Evolutionary conservation across 2,888 invertebrate genomes (phyloP).

Genomic region (Lithophane socia): DNA sequence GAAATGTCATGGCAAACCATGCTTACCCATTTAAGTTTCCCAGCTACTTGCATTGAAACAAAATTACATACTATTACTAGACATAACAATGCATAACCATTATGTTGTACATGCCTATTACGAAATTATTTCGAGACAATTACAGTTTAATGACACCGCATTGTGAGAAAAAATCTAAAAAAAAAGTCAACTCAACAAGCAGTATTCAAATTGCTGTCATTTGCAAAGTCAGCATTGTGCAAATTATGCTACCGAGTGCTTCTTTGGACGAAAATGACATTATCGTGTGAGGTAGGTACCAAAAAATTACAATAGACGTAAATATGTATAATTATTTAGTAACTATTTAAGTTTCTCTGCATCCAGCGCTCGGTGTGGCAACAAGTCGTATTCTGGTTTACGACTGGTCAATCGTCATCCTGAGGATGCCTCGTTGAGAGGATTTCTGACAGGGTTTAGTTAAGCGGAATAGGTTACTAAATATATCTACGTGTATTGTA

Average conservation of each 20-base stretch:
- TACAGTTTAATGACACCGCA: slow-evolving; percentile 51
- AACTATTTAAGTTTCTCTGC: no score
- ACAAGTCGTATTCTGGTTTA: no score
- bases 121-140: slow-evolving; percentile 46
- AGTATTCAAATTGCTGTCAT: slow-evolving; percentile 49
- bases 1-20: neutral
- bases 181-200: slow-evolving; percentile 37
- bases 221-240: slow-evolving; percentile 46
- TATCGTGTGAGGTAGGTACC: neutral
- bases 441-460: no score
- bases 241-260: slow-evolving; percentile 44
- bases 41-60: slow-evolving; percentile 19
- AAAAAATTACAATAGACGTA: neutral
- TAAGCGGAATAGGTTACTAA: no score
- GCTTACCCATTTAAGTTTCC: neutral
- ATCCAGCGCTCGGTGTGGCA: no score
- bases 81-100: slow-evolving; percentile 51
- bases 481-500: no score
- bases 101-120: slow-evolving; percentile 6
- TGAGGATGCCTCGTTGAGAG: no score
- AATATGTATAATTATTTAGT: no score
- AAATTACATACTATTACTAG: slow-evolving; percentile 24
- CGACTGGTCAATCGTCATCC: no score
- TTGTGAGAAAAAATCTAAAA: slow-evolving; percentile 48
- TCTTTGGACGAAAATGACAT: slow-evolving; percentile 16